These are phyloP conservation scores for Lithophane ornitopus DNA, from an alignment of 2,888 invertebrate genomes.

Conservation along the genomic window DNA sequence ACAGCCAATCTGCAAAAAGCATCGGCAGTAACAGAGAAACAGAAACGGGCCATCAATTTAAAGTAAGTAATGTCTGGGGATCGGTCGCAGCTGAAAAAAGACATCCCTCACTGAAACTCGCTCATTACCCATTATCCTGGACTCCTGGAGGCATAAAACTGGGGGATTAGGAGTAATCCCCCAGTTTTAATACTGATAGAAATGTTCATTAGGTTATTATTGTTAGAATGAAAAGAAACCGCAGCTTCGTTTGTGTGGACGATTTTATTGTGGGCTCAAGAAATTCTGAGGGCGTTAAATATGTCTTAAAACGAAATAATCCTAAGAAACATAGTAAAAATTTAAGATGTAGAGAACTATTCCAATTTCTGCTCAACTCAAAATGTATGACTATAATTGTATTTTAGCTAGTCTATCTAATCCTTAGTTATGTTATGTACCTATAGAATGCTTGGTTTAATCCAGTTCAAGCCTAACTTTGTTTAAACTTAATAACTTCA, in stretches of 20 bases:
- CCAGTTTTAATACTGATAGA: conserved; percentile 52
- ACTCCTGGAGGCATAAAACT: conserved; percentile 53
- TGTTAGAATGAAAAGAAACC: conserved; percentile 36
- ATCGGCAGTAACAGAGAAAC: conserved; percentile 33
- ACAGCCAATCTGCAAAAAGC: conserved; percentile 52
- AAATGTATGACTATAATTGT: neutral
- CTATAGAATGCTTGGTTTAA: neutral
- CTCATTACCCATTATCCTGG: conserved; percentile 57
- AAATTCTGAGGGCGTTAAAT: neutral
- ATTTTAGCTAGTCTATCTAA: neutral
- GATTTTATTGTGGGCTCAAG: neutral
- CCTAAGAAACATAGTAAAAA: neutral
- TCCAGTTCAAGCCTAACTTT: neutral
- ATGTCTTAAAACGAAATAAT: neutral
- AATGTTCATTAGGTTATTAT: conserved; percentile 54
- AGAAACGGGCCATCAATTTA: conserved; percentile 57
- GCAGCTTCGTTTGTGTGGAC: conserved; percentile 9
- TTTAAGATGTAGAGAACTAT: neutral
- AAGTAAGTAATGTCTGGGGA: conserved; percentile 57
- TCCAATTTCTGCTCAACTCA: neutral
- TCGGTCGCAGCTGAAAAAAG: conserved; percentile 56
- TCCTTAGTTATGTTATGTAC: neutral
- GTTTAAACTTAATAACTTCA: neutral
- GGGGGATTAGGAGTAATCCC: conserved; percentile 47
- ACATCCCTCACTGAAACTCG: conserved; percentile 53